These are phyloP conservation scores for Carassius gibelio DNA, from an alignment of 2,113 vertebrate genomes.

Conservation along the genomic window DNA sequence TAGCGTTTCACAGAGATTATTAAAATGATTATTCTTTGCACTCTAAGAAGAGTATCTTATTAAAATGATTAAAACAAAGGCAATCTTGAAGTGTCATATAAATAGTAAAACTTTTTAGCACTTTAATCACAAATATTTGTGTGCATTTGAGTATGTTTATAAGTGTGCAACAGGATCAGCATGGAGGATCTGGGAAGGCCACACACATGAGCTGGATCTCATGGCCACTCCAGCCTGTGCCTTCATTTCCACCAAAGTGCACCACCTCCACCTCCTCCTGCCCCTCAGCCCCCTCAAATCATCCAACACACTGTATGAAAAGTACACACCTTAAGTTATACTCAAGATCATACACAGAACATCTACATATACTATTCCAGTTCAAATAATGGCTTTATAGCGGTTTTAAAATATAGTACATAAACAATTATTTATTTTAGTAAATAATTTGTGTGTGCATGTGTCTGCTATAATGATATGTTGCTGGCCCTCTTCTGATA, in stretches of 20 bases:
- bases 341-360: neutral
- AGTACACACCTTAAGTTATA: neutral
- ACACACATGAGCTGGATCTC: slow-evolving; percentile 61
- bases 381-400: neutral
- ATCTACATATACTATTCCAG: neutral
- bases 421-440: neutral
- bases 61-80: neutral
- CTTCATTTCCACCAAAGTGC: slow-evolving; percentile 59
- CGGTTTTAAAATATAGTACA: neutral
- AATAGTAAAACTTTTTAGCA: neutral
- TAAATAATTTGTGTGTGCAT: neutral
- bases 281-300: slow-evolving; percentile 73
- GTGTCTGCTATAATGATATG: neutral
- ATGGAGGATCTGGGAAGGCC: slow-evolving; percentile 73
- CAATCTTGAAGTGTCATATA: neutral
- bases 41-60: neutral
- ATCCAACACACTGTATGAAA: slow-evolving; percentile 78
- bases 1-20: slow-evolving; percentile 22
- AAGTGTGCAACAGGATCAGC: slow-evolving; percentile 75
- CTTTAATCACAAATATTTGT: neutral
- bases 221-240: slow-evolving; percentile 16
- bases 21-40: neutral
- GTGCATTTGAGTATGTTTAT: neutral
- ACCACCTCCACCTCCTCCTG: slow-evolving; percentile 44
- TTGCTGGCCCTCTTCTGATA: neutral